Evolutionary conservation across 2,797 vertebrate genomes (phyloP).

Genomic region (Sarcoramphus papa): DNA sequence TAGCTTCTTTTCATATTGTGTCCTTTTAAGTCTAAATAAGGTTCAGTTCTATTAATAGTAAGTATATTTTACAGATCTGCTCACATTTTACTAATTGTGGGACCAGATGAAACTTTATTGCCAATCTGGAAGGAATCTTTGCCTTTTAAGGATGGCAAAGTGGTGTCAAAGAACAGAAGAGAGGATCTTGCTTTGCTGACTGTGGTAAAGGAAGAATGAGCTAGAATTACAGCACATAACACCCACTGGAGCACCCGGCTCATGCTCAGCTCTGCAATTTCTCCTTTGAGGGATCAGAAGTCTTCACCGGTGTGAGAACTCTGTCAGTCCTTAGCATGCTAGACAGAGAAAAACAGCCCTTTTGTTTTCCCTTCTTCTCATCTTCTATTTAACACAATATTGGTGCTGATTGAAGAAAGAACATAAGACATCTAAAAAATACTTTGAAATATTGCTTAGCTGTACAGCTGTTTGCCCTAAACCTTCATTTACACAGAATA

Average conservation of each 20-base stretch:
- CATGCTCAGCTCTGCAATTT: background rate
- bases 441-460: background rate
- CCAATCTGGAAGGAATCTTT: background rate
- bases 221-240: background rate
- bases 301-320: background rate
- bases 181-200: background rate
- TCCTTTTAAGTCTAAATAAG: background rate
- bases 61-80: background rate
- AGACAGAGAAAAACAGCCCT: background rate
- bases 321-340: background rate
- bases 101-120: background rate
- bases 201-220: background rate
- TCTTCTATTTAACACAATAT: background rate
- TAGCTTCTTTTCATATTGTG: background rate
- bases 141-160: background rate
- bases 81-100: background rate
- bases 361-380: background rate
- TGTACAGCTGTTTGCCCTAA: background rate
- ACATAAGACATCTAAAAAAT: background rate
- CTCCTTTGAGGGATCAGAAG: background rate
- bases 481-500: background rate
- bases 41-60: background rate
- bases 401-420: background rate
- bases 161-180: background rate
- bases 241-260: background rate